These are phyloP conservation scores for Oreohelix idahoensis DNA, from an alignment of 1,140 invertebrate genomes.

Conservation along the genomic window DNA sequence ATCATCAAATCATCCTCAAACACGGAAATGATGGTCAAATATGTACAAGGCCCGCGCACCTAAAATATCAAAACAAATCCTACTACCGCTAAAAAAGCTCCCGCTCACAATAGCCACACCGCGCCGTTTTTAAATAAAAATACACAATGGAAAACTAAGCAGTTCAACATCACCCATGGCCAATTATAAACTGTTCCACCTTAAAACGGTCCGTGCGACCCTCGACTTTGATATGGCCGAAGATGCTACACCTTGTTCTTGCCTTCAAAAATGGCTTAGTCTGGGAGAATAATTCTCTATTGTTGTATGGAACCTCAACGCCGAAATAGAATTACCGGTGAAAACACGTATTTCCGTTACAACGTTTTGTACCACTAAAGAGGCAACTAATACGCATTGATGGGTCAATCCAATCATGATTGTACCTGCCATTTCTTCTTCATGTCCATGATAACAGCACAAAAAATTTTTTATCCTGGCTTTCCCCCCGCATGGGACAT, in stretches of 20 bases:
- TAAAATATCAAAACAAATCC: not conserved
- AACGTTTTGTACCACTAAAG: no score
- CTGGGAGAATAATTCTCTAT: no score
- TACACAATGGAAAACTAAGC: not conserved
- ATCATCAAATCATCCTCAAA: no score
- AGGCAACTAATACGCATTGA: not conserved
- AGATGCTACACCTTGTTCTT: not conserved
- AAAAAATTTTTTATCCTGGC: no score
- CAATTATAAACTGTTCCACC: no score
- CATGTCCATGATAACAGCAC: not conserved
- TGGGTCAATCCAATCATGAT: not conserved
- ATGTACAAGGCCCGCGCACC: no score
- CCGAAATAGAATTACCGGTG: not conserved
- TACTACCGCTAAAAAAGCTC: no score
- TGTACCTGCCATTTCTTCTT: not conserved
- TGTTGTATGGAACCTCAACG: no score
- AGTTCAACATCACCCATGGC: not conserved
- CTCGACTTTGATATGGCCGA: not conserved
- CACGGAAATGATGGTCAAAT: no score
- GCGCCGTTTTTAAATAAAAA: no score
- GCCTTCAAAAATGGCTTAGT: not conserved
- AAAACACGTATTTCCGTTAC: no score
- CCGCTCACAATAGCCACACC: constrained; percentile 3
- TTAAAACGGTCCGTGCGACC: not conserved
- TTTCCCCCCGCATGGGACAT: no score